These are phyloP conservation scores for Prunella himalayana DNA, from an alignment of 2,113 vertebrate species.

Conservation along the genomic window DNA sequence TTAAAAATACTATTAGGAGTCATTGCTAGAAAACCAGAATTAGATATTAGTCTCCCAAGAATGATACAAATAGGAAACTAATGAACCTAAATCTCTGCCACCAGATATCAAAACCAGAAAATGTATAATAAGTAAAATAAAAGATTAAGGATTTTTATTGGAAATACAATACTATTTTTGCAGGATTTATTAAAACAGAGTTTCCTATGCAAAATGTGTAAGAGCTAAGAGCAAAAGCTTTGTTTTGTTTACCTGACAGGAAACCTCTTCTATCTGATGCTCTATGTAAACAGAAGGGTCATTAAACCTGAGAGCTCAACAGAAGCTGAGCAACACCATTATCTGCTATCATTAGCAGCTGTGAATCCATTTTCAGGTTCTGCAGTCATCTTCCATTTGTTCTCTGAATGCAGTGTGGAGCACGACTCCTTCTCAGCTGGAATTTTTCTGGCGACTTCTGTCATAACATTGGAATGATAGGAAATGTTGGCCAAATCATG, in stretches of 20 bases:
- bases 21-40: not conserved
- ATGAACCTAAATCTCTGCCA: not conserved
- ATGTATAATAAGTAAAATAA: not conserved
- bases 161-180: not conserved
- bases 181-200: not conserved
- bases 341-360: not conserved
- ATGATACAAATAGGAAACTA: not conserved
- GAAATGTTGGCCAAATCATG: slow-evolving; percentile 40
- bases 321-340: not conserved
- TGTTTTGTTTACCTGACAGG: not conserved
- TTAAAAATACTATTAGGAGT: not conserved
- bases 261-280: not conserved
- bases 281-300: not conserved
- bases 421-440: not conserved
- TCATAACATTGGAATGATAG: slow-evolving; percentile 33
- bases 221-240: not conserved
- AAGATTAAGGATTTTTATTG: not conserved
- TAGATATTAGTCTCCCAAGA: not conserved
- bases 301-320: not conserved
- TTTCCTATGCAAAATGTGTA: not conserved
- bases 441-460: slow-evolving; percentile 3
- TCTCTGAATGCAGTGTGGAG: not conserved
- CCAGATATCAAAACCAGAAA: not conserved
- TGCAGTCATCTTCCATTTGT: not conserved
- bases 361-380: not conserved